These are phyloP conservation scores for Ametastegia equiseti DNA, from an alignment of 2,888 invertebrate genomes.

Conservation along the genomic window DNA sequence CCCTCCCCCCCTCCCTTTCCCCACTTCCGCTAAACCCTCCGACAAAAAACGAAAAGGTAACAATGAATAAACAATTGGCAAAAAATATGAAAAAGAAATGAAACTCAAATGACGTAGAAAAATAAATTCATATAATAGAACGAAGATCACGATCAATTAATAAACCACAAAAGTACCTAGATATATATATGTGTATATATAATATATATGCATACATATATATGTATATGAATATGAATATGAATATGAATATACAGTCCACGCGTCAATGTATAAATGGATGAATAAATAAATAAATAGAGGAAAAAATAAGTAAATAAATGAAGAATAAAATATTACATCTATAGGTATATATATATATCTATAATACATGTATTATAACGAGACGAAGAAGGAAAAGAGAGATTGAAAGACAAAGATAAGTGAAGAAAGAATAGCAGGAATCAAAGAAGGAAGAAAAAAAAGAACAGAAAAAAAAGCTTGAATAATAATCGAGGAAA, in stretches of 20 bases:
- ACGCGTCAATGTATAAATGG: conserved; percentile 72
- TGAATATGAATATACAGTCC: conserved; percentile 68
- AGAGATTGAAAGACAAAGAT: conserved; percentile 55
- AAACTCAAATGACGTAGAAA: conserved; percentile 21
- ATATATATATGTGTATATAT: background rate
- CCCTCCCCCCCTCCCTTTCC: background rate
- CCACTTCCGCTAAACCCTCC: too few relatives aligned
- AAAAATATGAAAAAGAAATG: conserved; percentile 52
- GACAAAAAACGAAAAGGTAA: background rate
- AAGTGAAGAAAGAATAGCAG: conserved; percentile 50
- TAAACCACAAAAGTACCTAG: conserved; percentile 54
- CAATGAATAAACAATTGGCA: background rate
- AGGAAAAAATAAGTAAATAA: conserved; percentile 70
- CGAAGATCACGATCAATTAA: conserved; percentile 33
- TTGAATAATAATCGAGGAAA: conserved; percentile 55
- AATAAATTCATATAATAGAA: conserved; percentile 29
- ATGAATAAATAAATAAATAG: conserved; percentile 71
- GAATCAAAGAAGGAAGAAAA: background rate
- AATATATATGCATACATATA: background rate
- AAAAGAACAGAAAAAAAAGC: conserved; percentile 50
- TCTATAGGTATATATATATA: conserved; percentile 64
- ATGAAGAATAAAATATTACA: conserved; percentile 71
- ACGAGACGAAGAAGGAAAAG: conserved; percentile 54
- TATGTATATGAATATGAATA: conserved; percentile 46
- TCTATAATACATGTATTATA: conserved; percentile 62